Conservation (phyloP, 2,888 invertebrate genomes). For the Himalopsyche japonica region DNA sequence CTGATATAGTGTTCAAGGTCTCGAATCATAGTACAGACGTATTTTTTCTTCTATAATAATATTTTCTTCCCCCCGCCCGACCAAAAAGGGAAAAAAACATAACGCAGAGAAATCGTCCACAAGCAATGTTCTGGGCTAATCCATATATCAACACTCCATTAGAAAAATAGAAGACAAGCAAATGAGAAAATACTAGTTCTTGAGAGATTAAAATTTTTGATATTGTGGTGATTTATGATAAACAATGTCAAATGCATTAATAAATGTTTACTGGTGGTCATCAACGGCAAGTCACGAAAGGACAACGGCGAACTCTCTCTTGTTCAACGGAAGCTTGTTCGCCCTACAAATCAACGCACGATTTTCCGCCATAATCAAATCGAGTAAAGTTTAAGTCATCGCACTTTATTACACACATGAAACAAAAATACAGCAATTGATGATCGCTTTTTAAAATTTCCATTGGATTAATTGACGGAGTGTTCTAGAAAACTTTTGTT, state of each 20-base stretch:
- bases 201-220: background rate
- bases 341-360: conserved; percentile 11
- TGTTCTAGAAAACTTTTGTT: background rate
- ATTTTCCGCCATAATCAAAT: background rate
- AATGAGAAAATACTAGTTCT: too few relatives aligned
- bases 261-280: background rate
- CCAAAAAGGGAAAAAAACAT: too few relatives aligned
- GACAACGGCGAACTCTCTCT: background rate
- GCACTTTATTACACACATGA: background rate
- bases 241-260: background rate
- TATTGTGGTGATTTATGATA: background rate
- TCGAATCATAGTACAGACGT: too few relatives aligned
- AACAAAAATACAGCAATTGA: background rate
- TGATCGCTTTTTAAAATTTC: background rate
- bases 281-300: conserved; percentile 12
- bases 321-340: background rate
- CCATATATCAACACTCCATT: too few relatives aligned
- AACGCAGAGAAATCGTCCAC: too few relatives aligned
- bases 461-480: background rate
- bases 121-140: too few relatives aligned
- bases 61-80: too few relatives aligned
- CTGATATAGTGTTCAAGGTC: too few relatives aligned
- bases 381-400: background rate
- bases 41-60: too few relatives aligned
- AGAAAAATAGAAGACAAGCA: too few relatives aligned